Evolutionary conservation across 2,888 invertebrate species (phyloP).

Genomic region (Caenorhabditis panamensis): DNA sequence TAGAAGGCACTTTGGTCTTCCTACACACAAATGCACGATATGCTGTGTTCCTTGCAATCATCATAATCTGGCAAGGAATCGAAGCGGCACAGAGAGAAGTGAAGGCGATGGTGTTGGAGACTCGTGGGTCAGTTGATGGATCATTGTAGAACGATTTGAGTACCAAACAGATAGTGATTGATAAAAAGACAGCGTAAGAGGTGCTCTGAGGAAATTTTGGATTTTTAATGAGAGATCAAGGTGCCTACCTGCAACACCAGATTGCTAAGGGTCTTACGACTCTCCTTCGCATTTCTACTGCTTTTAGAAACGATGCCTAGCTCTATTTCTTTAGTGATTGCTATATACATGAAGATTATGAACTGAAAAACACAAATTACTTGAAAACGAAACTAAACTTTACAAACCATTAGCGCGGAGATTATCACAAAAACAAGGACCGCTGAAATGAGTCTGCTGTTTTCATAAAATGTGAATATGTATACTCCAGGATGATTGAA

Average conservation of each 20-base stretch:
- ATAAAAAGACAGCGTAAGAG: neutral
- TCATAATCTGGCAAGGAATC: neutral
- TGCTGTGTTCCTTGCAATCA: neutral
- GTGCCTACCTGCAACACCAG: neutral
- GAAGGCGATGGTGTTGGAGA: neutral
- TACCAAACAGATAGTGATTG: neutral
- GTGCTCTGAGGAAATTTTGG: neutral
- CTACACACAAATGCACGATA: neutral
- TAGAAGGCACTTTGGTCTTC: neutral
- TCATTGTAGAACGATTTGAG: slow-evolving; percentile 8
- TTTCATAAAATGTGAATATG: too few species aligned
- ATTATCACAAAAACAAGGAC: too few species aligned
- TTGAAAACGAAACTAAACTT: too few species aligned
- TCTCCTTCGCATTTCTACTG: neutral
- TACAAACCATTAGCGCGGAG: neutral
- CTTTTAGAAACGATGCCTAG: neutral
- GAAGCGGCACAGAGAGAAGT: slow-evolving; percentile 5
- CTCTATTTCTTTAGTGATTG: neutral
- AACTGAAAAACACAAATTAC: neutral
- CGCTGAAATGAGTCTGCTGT: too few species aligned
- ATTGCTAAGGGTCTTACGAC: neutral
- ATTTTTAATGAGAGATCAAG: too few species aligned
- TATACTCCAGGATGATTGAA: too few species aligned
- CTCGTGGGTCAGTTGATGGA: neutral
- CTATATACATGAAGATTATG: neutral